Evolutionary conservation across 2,888 invertebrate genomes (phyloP), one percentile per base, ranked within the genome.

Genomic region (Eulithis testata): DNA sequence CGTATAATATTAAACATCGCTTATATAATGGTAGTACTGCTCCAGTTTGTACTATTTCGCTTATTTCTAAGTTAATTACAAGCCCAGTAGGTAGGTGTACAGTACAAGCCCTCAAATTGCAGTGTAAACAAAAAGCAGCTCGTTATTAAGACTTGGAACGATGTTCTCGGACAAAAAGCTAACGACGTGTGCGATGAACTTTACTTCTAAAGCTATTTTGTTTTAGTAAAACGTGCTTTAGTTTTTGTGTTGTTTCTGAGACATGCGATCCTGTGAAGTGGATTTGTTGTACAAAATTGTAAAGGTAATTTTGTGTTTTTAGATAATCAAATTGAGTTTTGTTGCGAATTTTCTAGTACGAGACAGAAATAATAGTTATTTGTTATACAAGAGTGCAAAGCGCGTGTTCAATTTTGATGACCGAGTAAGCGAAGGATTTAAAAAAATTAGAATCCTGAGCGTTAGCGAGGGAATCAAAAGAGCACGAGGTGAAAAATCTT

Each of bases 121-220:
- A 57, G 40, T 59, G 70, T 64, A 71, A 70, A 70, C 70, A 63
- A 63, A 63, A 65, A 61, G 65, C 54, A 27, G 67, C 68, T 64
- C 58, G 69, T 73, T 70, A 73, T 73, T 73, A 69, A 71, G 73
- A 71, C 70, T 63, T 71, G 12, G 37, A 53, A 60, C 67, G 54
- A 62, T 63, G 68, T 61, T 64, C 52, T 63, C 36, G 56, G 21
- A 37, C 68, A 65, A 65, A 67, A 64, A 60, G 47, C 59, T 66
- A 63, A 66, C 65, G 67, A 63, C 50, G 62, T 56, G 56, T 50
- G 49, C 50, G 49, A 51, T 54, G 14, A 12, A 49, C 58, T 61
- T 66, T 49, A 45, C 60, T 59, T 53, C 51, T 40, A 60, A 52
- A 47, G 49, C 21, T 21, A 53, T 60, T 66, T 59, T 45, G 66